Base-by-base conservation (phyloP, 2,888 invertebrate species). In the Cephalotes varians region DNA sequence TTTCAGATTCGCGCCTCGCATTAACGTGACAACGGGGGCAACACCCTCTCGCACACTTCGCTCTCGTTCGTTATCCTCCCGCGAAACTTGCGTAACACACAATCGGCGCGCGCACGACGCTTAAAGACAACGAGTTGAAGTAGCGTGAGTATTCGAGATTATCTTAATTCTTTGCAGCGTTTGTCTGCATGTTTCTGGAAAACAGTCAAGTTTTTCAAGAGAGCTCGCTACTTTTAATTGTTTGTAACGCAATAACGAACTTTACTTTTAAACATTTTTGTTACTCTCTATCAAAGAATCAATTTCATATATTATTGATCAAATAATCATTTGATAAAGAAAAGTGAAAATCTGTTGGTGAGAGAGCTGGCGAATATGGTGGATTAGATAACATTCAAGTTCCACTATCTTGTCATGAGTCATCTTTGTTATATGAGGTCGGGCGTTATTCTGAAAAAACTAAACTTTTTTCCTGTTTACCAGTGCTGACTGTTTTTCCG, bases 11-110 rank as follows among this genome's bases (percentile, higher is more conserved):
- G 60, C 62, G 47, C 37, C 37, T 51, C 54, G 44, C 67, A 44
- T 67, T 31, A 25, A 65, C 37, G 18, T 21, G 47, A 71, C 60
- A 34, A 15, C 28, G 18, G 12, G 81, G 54, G 67, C 81, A 74
- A 72, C 69, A 71, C 28, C 64, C 71, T 65, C 51, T 77, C 69
- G 54, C 58, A 51, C 56, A 44, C 64, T 54, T 51, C 58, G 51
- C 54, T 67, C 40, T 69, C 49, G 47, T 44, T 71, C 69, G 49
- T 85, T 87, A 81, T 83, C 74, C 83, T 67, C 83, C 80, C 67
- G 81, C 58, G 62, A 79, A 82, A 85, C 81, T 83, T 72, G 54
- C 65, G 64, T 82, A 80, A 58, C 49, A 18, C 21, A 28, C 34
- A 58, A 67, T 80, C 40, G 1, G 58, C 54, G 65, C 62, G 15